A percentile compares a stretch with the other conserved stretches of the same genome.
Evolutionary conservation across 2,113 vertebrate genomes (phyloP).

Genomic region (Calypte anna): DNA sequence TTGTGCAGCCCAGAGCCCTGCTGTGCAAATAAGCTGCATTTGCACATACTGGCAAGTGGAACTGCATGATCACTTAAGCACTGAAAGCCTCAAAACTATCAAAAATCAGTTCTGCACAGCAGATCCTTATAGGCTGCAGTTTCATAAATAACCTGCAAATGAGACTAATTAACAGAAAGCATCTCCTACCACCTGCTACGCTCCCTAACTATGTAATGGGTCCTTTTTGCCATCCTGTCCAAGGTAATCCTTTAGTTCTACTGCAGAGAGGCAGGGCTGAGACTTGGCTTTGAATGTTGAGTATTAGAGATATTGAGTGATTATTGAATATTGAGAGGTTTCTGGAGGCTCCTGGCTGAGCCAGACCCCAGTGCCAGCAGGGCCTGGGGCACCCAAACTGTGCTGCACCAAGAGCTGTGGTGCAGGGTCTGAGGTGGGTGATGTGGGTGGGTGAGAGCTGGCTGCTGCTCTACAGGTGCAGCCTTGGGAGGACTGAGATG

Average conservation of each 20-base stretch:
- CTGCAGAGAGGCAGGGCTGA: background rate
- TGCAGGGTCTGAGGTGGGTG: background rate
- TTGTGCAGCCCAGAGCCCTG: background rate
- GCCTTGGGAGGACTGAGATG: no score
- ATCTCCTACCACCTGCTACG: background rate
- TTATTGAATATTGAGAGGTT: no score
- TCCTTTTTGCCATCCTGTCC: background rate
- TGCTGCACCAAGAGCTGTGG: no score
- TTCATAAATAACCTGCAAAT: background rate
- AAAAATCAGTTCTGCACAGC: background rate
- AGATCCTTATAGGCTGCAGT: background rate
- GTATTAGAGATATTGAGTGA: no score
- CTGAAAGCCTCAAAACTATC: background rate
- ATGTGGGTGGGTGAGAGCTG: background rate
- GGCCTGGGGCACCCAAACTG: no score
- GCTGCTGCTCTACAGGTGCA: rapidly evolving
- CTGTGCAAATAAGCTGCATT: background rate
- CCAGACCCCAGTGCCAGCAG: no score
- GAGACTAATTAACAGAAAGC: background rate
- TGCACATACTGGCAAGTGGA: background rate
- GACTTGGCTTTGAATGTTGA: no score
- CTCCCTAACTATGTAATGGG: rapidly evolving
- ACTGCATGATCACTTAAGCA: background rate
- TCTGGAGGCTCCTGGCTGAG: no score
- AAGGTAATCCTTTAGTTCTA: background rate